Evolutionary conservation across 2,888 invertebrate species (phyloP).

Genomic region (Oxycera nigricornis): DNA sequence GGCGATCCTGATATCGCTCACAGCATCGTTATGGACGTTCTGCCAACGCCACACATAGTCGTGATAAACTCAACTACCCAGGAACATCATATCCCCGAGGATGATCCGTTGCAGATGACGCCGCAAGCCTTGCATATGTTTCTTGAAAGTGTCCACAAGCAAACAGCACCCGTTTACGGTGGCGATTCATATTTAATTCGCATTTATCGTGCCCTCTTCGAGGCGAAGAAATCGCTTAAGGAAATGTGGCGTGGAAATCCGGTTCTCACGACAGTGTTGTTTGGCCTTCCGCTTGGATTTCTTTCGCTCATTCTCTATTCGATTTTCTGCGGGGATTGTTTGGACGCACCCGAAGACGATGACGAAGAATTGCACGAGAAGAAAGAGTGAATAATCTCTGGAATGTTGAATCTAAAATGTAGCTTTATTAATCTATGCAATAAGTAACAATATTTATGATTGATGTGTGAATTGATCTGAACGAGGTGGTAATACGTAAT

Average conservation of each 20-base stretch:
- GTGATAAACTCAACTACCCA: constrained; percentile 92
- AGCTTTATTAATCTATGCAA: constrained; percentile 11
- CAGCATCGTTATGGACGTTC: constrained; percentile 87
- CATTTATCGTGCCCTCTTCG: constrained; percentile 82
- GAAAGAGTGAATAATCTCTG: constrained; percentile 58
- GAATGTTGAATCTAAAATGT: not conserved
- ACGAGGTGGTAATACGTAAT: too few species aligned
- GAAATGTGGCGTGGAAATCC: constrained; percentile 95
- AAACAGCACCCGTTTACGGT: constrained; percentile 82
- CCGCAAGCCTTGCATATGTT: constrained; percentile 66
- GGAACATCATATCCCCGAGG: constrained; percentile 90
- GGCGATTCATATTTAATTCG: constrained; percentile 81
- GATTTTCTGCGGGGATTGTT: constrained; percentile 93
- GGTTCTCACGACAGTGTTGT: constrained; percentile 88
- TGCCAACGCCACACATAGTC: constrained; percentile 83
- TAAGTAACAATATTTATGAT: too few species aligned
- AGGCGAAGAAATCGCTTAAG: constrained; percentile 77
- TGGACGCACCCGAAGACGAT: constrained; percentile 88
- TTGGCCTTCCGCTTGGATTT: constrained; percentile 93
- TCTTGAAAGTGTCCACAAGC: constrained; percentile 69
- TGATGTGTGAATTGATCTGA: too few species aligned
- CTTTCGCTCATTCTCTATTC: constrained; percentile 94
- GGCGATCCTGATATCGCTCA: constrained; percentile 89
- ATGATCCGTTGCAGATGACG: constrained; percentile 81
- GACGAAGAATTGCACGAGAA: constrained; percentile 62